These are phyloP conservation scores for Thymallus thymallus DNA, from an alignment of 2,113 vertebrate species.

Conservation along the genomic window DNA sequence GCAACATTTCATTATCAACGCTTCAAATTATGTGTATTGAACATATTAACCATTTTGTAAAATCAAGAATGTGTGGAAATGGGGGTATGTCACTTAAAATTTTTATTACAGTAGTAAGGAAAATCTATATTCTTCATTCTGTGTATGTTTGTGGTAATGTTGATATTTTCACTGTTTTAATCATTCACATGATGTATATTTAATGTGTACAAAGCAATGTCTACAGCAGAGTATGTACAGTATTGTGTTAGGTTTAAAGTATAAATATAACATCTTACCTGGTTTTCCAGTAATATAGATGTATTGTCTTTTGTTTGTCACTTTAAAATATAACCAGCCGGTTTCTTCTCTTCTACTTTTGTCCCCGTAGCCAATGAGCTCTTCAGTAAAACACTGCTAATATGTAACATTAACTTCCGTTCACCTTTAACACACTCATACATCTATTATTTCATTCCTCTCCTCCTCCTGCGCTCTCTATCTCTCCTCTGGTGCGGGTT, in stretches of 20 bases:
- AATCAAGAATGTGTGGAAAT: background rate
- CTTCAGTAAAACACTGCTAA: conserved; percentile 21
- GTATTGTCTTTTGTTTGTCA: background rate
- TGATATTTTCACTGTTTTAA: background rate
- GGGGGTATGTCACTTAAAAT: background rate
- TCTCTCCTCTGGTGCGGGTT: background rate
- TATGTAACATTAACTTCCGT: background rate
- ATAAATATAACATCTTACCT: conserved; percentile 25
- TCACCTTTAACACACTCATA: conserved; percentile 3
- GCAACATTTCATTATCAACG: background rate
- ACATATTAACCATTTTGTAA: background rate
- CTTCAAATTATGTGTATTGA: background rate
- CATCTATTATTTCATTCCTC: background rate
- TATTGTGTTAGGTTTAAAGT: background rate
- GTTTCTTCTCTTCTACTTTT: background rate
- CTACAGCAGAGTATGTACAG: background rate
- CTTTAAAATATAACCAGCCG: background rate
- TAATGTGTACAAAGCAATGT: background rate
- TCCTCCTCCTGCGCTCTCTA: background rate
- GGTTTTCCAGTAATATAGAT: background rate
- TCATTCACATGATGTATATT: background rate
- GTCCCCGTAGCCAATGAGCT: conserved; percentile 11
- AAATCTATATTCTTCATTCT: background rate
- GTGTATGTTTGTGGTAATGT: background rate
- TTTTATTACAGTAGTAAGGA: no score